Evolutionary conservation across 2,113 vertebrate species (phyloP).

Genomic region (Mustelus asterias): DNA sequence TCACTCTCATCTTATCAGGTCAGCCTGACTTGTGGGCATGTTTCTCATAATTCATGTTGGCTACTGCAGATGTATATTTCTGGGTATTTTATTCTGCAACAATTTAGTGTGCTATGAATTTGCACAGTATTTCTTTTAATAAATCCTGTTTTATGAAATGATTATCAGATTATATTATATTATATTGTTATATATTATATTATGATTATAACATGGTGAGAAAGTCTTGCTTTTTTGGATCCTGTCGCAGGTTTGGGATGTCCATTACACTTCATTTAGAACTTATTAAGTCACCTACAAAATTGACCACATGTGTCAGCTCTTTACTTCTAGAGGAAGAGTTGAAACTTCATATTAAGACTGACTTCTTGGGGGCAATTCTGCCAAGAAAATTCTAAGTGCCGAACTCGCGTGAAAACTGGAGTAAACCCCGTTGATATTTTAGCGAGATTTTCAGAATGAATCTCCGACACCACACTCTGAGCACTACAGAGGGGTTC

Average conservation of each 20-base stretch:
- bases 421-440: too few relatives aligned
- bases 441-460: too few relatives aligned
- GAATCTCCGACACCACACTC: background rate
- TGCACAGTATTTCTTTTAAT: background rate
- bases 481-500: too few relatives aligned
- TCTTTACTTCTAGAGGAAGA: background rate
- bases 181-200: too few relatives aligned
- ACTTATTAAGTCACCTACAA: background rate
- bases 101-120: background rate
- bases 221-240: background rate
- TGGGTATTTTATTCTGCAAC: background rate
- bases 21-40: background rate
- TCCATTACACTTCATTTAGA: background rate
- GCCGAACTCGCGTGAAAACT: too few relatives aligned
- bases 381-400: too few relatives aligned
- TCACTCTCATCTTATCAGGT: background rate
- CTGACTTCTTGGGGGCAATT: background rate
- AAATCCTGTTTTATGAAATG: background rate
- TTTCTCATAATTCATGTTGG: background rate
- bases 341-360: background rate
- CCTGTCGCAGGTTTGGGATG: background rate
- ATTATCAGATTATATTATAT: too few relatives aligned
- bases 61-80: background rate
- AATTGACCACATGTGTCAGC: background rate
- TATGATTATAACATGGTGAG: background rate